Percentiles rank a stretch among this genome's conserved stretches.
These are phyloP conservation scores for Unio pictorum DNA, from an alignment of 2,888 invertebrate species.

Conservation along the genomic window DNA sequence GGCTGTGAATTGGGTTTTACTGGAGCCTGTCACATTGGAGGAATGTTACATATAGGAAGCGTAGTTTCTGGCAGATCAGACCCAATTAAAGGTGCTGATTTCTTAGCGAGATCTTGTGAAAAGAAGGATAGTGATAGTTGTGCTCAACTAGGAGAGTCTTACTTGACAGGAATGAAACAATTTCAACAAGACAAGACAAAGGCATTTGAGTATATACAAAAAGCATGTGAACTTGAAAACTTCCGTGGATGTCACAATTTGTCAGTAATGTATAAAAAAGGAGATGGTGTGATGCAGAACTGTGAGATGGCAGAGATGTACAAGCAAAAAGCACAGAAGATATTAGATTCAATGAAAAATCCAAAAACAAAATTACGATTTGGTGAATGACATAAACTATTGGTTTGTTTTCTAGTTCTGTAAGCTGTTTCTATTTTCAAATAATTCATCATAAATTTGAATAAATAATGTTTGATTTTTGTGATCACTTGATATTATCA, in stretches of 20 bases:
- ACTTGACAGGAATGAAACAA: constrained; percentile 80
- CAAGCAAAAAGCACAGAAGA: constrained; percentile 80
- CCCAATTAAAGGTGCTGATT: constrained; percentile 3
- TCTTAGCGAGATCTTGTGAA: constrained; percentile 9
- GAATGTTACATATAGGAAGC: background rate
- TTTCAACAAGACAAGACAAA: constrained; percentile 79
- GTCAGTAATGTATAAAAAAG: constrained; percentile 80
- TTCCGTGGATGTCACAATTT: constrained; percentile 91
- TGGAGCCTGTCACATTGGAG: background rate
- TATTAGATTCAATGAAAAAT: too few species aligned
- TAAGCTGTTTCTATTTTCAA: too few species aligned
- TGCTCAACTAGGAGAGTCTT: constrained; percentile 76
- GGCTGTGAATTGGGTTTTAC: too few species aligned
- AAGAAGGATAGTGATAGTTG: constrained; percentile 12
- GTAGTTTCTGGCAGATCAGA: background rate
- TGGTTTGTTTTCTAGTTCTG: too few species aligned
- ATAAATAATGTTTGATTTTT: too few species aligned
- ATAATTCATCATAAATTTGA: too few species aligned
- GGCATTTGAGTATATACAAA: constrained; percentile 84
- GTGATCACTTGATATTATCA: too few species aligned
- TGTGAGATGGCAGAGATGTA: constrained; percentile 81
- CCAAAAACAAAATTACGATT: too few species aligned
- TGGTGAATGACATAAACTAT: too few species aligned
- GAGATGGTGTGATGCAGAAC: constrained; percentile 83
- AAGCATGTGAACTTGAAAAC: constrained; percentile 86